These are phyloP conservation scores for Sebastes variabilis DNA, from an alignment of 2,797 vertebrate genomes.

Conservation along the genomic window DNA sequence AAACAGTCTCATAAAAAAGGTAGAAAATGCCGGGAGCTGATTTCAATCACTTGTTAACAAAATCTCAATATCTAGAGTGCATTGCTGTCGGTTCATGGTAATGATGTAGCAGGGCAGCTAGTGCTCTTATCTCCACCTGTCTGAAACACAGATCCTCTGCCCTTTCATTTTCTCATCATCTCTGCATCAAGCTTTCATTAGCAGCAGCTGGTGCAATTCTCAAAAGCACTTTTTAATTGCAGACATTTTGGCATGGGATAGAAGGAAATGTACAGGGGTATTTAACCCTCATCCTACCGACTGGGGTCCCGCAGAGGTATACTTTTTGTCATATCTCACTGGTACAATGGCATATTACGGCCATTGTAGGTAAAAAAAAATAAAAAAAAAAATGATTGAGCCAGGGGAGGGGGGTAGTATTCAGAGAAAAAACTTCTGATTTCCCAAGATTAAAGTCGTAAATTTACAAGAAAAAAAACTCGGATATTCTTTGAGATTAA, in stretches of 20 bases:
- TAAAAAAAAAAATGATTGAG: too few relatives aligned
- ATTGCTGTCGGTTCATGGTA: background rate
- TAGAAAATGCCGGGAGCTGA: background rate
- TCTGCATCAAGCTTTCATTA: conserved; percentile 44
- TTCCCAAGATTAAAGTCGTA: too few relatives aligned
- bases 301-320: background rate
- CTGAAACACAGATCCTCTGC: conserved; percentile 5
- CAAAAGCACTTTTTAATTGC: conserved; percentile 13
- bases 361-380: too few relatives aligned
- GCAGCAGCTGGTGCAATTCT: conserved; percentile 35
- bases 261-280: background rate
- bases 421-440: too few relatives aligned
- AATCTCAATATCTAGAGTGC: background rate
- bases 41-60: background rate
- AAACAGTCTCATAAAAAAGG: background rate
- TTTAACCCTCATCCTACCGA: background rate
- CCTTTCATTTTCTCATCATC: conserved; percentile 41
- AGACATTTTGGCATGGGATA: background rate
- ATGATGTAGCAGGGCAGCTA: background rate
- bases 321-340: background rate
- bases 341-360: too few relatives aligned
- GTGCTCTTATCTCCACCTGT: conserved; percentile 30
- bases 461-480: too few relatives aligned
- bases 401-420: too few relatives aligned
- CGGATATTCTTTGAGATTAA: too few relatives aligned